A percentile compares a stretch with the other conserved stretches of the same genome.
Conservation (phyloP, 1,140 invertebrate genomes). For the Drosophila insularis region DNA sequence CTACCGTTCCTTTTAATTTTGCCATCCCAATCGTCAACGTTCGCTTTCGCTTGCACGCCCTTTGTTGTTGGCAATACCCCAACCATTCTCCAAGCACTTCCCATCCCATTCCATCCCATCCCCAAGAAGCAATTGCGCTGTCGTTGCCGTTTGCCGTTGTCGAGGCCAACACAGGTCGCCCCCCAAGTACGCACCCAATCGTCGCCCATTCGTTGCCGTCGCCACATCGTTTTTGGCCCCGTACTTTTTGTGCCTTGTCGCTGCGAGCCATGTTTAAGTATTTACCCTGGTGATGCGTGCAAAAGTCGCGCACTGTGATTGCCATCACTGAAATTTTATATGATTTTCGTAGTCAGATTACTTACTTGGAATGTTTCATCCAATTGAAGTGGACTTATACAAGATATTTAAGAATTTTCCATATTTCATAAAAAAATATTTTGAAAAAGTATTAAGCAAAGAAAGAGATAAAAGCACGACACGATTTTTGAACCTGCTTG, state of each 20-base stretch:
- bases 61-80: conserved; percentile 26
- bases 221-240: conserved; percentile 18
- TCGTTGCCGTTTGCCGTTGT: conserved; percentile 48
- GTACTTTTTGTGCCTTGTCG: conserved; percentile 16
- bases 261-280: conserved; percentile 51
- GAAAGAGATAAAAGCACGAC: too few species aligned
- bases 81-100: too few species aligned
- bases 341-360: background rate
- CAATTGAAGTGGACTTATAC: background rate
- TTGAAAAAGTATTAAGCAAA: too few species aligned
- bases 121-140: conserved; percentile 70
- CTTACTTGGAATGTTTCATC: background rate
- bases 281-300: conserved; percentile 47
- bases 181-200: conserved; percentile 35
- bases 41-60: background rate
- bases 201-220: conserved; percentile 27
- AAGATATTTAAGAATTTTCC: background rate
- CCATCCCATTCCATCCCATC: background rate
- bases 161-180: conserved; percentile 36
- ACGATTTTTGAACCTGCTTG: too few species aligned
- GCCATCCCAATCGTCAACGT: conserved; percentile 22
- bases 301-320: conserved; percentile 58
- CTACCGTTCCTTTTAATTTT: conserved; percentile 10
- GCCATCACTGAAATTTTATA: conserved; percentile 39
- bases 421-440: background rate